A percentile compares a stretch with the other conserved stretches of the same genome.
These are phyloP conservation scores for Mizuhopecten yessoensis DNA, from an alignment of 1,140 invertebrate genomes.

Conservation along the genomic window DNA sequence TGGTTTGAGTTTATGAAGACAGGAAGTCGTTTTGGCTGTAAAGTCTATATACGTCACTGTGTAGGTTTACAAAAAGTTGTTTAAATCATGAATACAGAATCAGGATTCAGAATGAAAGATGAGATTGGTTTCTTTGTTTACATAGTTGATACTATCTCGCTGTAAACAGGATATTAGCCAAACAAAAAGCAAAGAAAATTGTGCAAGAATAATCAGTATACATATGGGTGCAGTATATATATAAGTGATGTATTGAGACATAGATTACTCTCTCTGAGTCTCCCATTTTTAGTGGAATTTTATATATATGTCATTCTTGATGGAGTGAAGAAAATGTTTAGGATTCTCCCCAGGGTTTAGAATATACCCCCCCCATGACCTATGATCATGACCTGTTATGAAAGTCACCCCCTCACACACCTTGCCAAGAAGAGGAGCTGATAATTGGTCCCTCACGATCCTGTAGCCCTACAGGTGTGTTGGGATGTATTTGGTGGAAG, in stretches of 20 bases:
- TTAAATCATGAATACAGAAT: background rate
- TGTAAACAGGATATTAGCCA: constrained; percentile 4
- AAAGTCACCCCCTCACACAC: background rate
- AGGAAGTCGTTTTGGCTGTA: background rate
- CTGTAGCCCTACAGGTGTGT: background rate
- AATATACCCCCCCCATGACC: background rate
- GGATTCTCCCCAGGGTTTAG: too few species aligned
- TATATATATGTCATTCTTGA: too few species aligned
- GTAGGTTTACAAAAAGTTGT: background rate
- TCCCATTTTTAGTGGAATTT: too few species aligned
- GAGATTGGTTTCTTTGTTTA: background rate
- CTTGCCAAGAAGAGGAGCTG: background rate
- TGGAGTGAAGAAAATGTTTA: too few species aligned
- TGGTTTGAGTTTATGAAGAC: background rate
- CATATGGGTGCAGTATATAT: too few species aligned
- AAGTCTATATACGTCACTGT: background rate
- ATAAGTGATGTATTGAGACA: too few species aligned
- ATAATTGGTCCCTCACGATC: constrained; percentile 30
- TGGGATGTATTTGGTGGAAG: constrained; percentile 22
- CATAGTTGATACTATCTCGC: background rate
- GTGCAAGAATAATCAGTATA: background rate
- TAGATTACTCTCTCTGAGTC: too few species aligned
- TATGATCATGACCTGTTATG: background rate
- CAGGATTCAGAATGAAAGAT: background rate
- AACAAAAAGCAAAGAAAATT: too few species aligned